phyloP scores from a whole-genome alignment of 2,888 invertebrate genomes.

The Megastigmus dorsalis region DNA sequence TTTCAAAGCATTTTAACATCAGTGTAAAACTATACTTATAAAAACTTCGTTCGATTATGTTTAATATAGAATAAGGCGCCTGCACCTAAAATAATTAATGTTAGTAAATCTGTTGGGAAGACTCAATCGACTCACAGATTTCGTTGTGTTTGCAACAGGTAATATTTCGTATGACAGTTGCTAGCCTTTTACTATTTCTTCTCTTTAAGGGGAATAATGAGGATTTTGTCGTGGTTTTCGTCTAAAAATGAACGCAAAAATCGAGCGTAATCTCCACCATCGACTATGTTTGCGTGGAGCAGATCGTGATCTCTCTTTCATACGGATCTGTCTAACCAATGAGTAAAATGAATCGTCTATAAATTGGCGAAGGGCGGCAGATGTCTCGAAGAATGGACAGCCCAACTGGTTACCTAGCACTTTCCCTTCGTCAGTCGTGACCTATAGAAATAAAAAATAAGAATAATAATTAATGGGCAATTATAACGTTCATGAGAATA shows the following conservation, averaged over 20 bases:
- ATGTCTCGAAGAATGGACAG: conserved; percentile 94
- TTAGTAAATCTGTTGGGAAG: conserved; percentile 38
- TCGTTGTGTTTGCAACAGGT: conserved; percentile 39
- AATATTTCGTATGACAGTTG: conserved; percentile 20
- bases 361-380: conserved; percentile 90
- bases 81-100: conserved; percentile 42
- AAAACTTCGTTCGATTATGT: conserved; percentile 29
- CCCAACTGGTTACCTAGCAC: conserved; percentile 89
- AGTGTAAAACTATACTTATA: conserved; percentile 32
- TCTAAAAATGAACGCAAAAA: conserved; percentile 86
- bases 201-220: conserved; percentile 31
- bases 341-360: conserved; percentile 94
- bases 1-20: conserved; percentile 28
- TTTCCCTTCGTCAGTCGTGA: conserved; percentile 88
- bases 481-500: too few relatives aligned
- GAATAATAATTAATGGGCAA: too few relatives aligned
- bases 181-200: neutral
- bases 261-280: conserved; percentile 89
- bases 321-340: conserved; percentile 89
- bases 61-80: conserved; percentile 44
- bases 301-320: conserved; percentile 79
- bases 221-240: conserved; percentile 75
- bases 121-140: conserved; percentile 41
- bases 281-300: conserved; percentile 81
- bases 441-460: conserved; percentile 77